phyloP scores from a whole-genome alignment of 1,140 invertebrate species.

The Drosophila gunungcola region DNA sequence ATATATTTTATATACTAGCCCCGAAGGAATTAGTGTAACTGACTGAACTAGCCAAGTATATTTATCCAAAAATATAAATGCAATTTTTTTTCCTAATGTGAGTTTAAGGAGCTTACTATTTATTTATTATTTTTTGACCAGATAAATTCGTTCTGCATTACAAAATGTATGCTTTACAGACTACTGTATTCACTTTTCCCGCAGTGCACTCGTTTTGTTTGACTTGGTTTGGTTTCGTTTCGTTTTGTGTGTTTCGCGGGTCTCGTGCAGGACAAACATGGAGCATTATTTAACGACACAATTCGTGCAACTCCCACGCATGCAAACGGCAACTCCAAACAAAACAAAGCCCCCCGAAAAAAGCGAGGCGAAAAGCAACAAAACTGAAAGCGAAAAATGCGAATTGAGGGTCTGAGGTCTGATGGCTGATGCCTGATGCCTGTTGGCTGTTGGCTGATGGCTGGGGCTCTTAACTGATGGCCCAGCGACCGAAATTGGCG shows the following conservation, averaged over 20 bases:
- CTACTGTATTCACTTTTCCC: neutral
- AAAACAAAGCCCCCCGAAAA: slow-evolving; percentile 42
- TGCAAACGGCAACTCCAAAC: slow-evolving; percentile 57
- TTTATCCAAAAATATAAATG: too few species aligned
- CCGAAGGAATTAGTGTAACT: too few species aligned
- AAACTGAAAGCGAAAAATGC: slow-evolving; percentile 81
- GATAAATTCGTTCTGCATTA: neutral
- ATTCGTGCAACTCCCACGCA: slow-evolving; percentile 82
- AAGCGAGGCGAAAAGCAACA: slow-evolving; percentile 36
- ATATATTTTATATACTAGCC: too few species aligned
- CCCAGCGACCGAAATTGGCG: slow-evolving; percentile 81
- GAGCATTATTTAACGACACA: slow-evolving; percentile 81
- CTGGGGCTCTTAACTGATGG: slow-evolving; percentile 69
- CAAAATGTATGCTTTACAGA: too few species aligned
- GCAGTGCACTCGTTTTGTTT: slow-evolving; percentile 27
- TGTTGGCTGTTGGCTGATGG: slow-evolving; percentile 34
- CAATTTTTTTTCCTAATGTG: too few species aligned
- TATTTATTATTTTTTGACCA: neutral
- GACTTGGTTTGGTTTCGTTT: slow-evolving; percentile 26
- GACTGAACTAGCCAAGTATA: too few species aligned
- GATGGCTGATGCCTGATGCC: slow-evolving; percentile 38
- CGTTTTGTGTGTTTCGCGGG: slow-evolving; percentile 36
- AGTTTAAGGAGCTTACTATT: neutral
- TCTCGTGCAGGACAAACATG: slow-evolving; percentile 75
- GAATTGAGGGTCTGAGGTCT: slow-evolving; percentile 59